phyloP scores from a whole-genome alignment of 2,888 invertebrate genomes.

The Augiades crinisus region DNA sequence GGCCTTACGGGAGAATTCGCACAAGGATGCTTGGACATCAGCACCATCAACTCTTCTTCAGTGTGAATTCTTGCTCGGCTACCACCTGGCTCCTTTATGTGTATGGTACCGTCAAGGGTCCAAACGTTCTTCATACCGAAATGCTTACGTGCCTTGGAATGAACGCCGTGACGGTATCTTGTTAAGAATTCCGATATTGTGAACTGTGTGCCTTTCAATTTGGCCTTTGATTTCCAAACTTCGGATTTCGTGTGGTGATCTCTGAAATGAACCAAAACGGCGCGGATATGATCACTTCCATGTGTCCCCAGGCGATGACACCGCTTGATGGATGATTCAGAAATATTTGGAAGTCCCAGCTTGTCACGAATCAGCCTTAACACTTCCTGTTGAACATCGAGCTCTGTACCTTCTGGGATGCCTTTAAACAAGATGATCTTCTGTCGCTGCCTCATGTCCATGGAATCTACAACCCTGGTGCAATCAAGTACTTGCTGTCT shows the following conservation, averaged over 20 bases:
- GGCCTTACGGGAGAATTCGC: no score
- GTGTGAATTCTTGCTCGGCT: no score
- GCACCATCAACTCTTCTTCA: no score
- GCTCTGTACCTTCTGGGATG: neutral
- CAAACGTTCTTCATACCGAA: neutral
- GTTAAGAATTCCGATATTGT: neutral
- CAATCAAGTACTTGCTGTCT: neutral
- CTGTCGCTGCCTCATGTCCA: constrained; percentile 1
- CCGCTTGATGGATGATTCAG: neutral
- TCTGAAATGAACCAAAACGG: neutral
- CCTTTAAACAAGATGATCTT: neutral
- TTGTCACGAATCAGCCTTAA: neutral
- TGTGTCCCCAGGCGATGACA: neutral
- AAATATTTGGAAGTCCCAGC: neutral
- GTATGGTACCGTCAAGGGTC: neutral
- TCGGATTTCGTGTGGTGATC: neutral
- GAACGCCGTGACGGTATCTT: neutral
- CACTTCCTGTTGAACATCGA: neutral
- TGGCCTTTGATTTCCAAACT: neutral
- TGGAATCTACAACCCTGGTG: neutral
- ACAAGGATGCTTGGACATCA: no score
- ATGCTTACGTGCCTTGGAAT: neutral
- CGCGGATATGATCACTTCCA: neutral
- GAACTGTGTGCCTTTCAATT: neutral
- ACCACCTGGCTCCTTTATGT: no score